phyloP scores from a whole-genome alignment of 2,888 invertebrate species.

The Catocala nupta region DNA sequence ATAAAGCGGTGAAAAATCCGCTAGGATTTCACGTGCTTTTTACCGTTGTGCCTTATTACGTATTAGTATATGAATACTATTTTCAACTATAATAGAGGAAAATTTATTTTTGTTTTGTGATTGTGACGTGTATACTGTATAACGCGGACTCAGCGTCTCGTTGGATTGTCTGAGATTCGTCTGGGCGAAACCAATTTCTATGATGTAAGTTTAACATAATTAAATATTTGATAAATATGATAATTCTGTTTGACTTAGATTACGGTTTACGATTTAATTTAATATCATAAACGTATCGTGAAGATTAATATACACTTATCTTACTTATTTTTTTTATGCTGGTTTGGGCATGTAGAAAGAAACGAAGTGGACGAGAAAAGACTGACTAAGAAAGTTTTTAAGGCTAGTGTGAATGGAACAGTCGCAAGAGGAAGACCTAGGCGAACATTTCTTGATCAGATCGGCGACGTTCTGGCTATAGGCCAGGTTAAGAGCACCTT shows the following conservation, averaged over 20 bases:
- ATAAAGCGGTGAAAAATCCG: conserved; percentile 50
- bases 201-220: conserved; percentile 61
- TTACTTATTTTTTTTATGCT: too few relatives aligned
- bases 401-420: too few relatives aligned
- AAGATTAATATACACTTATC: too few relatives aligned
- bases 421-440: too few relatives aligned
- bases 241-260: not conserved
- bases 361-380: too few relatives aligned
- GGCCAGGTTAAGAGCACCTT: too few relatives aligned
- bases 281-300: too few relatives aligned
- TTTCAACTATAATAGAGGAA: conserved; percentile 23
- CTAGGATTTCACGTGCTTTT: conserved; percentile 31
- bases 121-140: conserved; percentile 64
- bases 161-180: conserved; percentile 68
- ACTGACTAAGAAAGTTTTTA: too few relatives aligned
- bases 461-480: too few relatives aligned
- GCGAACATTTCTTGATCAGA: too few relatives aligned
- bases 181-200: conserved; percentile 60
- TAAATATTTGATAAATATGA: not conserved
- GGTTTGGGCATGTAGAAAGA: too few relatives aligned
- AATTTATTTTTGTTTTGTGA: conserved; percentile 59
- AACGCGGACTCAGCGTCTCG: conserved; percentile 57
- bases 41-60: conserved; percentile 58
- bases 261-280: not conserved
- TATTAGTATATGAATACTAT: conserved; percentile 36